These are phyloP conservation scores for Erebia aethiops DNA, from an alignment of 2,888 invertebrate species.

Conservation along the genomic window DNA sequence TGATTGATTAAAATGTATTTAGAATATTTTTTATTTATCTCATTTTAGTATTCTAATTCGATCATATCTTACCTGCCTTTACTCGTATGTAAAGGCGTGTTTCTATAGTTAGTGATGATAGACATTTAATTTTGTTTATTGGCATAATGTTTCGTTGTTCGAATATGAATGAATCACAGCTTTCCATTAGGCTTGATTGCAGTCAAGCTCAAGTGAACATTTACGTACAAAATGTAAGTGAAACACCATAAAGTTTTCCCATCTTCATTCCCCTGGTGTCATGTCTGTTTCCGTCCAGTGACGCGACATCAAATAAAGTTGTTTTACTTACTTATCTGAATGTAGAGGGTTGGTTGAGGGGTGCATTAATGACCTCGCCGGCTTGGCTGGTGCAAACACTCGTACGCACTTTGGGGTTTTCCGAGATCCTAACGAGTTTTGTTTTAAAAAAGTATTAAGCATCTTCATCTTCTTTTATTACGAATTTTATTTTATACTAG, in stretches of 20 bases:
- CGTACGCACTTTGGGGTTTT: slow-evolving; percentile 50
- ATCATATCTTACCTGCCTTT: too few relatives aligned
- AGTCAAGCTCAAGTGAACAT: not conserved
- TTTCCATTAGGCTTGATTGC: slow-evolving; percentile 11
- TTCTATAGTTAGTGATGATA: too few relatives aligned
- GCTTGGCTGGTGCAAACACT: slow-evolving; percentile 52
- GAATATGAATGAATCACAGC: not conserved
- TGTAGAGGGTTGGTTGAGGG: slow-evolving; percentile 61
- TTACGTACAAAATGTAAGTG: slow-evolving; percentile 7
- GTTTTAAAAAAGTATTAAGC: not conserved
- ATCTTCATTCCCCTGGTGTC: slow-evolving; percentile 35
- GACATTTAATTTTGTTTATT: too few relatives aligned
- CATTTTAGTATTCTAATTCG: too few relatives aligned
- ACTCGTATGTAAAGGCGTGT: too few relatives aligned
- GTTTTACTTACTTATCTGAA: slow-evolving; percentile 78
- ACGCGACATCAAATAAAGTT: slow-evolving; percentile 80
- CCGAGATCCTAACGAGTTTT: slow-evolving; percentile 28
- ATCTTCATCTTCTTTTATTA: too few relatives aligned
- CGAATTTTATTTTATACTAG: too few relatives aligned
- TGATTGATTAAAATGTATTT: too few relatives aligned
- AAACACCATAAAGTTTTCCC: slow-evolving; percentile 23
- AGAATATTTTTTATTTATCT: too few relatives aligned
- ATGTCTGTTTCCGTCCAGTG: slow-evolving; percentile 38
- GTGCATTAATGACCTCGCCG: slow-evolving; percentile 75
- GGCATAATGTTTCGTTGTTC: not conserved